These are phyloP conservation scores for Cuniculus paca DNA, from an alignment of 2,797 vertebrate species.

Conservation along the genomic window DNA sequence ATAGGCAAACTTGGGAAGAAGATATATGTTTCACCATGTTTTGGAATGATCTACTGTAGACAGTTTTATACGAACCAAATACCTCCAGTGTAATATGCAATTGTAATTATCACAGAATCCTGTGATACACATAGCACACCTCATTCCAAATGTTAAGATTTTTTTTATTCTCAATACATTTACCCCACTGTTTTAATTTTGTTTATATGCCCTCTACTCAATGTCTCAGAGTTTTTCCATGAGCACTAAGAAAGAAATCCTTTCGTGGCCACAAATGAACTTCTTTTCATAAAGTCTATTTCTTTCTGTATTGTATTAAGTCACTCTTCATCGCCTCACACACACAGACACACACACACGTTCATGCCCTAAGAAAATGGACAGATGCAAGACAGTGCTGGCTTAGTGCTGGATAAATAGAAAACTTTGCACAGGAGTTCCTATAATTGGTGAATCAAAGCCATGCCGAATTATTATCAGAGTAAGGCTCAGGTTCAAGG, in stretches of 20 bases:
- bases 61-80: slow-evolving; percentile 51
- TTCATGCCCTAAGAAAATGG: not conserved
- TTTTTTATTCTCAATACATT: slow-evolving; percentile 65
- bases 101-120: slow-evolving; percentile 67
- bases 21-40: slow-evolving; percentile 36
- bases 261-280: slow-evolving; percentile 66
- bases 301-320: slow-evolving; percentile 54
- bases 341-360: not conserved
- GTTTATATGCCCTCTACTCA: slow-evolving; percentile 69
- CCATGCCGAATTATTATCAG: not conserved
- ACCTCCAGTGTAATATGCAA: slow-evolving; percentile 58
- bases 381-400: not conserved
- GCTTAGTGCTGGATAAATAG: not conserved
- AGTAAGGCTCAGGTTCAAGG: not conserved
- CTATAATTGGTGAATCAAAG: not conserved
- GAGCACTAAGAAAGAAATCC: slow-evolving; percentile 36
- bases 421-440: not conserved
- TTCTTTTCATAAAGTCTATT: slow-evolving; percentile 47
- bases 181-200: slow-evolving; percentile 73
- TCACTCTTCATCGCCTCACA: not conserved
- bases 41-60: slow-evolving; percentile 44
- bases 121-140: slow-evolving; percentile 1
- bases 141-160: slow-evolving; percentile 48
- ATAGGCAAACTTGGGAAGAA: slow-evolving; percentile 59
- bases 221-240: slow-evolving; percentile 70